Percentiles rank a stretch among this genome's conserved stretches.
These are phyloP conservation scores for Zootermopsis nevadensis DNA, from an alignment of 2,888 invertebrate genomes.

Conservation along the genomic window DNA sequence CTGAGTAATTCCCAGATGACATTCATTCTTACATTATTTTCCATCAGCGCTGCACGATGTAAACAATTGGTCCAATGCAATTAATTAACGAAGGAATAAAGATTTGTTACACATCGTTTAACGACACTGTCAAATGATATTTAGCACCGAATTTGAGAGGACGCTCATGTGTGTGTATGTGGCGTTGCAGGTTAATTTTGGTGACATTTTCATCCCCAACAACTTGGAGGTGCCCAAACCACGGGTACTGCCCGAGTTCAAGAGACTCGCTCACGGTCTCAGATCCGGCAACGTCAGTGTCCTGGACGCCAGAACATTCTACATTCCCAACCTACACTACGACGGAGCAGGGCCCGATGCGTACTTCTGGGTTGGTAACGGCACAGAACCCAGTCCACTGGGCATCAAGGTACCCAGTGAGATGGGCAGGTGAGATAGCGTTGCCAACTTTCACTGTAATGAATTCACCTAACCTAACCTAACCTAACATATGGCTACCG, in stretches of 20 bases:
- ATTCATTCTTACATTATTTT: too few relatives aligned
- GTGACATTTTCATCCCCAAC: constrained; percentile 83
- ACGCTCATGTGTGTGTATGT: too few relatives aligned
- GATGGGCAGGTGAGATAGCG: constrained; percentile 73
- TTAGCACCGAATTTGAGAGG: too few relatives aligned
- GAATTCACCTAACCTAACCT: too few relatives aligned
- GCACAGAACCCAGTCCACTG: constrained; percentile 80
- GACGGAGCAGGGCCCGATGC: constrained; percentile 93
- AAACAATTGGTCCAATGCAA: too few relatives aligned
- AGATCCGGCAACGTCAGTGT: constrained; percentile 92
- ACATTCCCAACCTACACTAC: constrained; percentile 91
- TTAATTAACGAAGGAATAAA: too few relatives aligned
- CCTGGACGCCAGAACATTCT: constrained; percentile 90
- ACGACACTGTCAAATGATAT: too few relatives aligned
- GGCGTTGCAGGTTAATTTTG: constrained; percentile 82
- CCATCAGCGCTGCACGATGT: too few relatives aligned
- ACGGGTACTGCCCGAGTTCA: constrained; percentile 85
- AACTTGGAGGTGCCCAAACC: constrained; percentile 83
- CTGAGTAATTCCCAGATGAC: too few relatives aligned
- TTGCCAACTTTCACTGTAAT: background rate
- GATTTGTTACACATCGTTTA: too few relatives aligned
- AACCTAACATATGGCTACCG: too few relatives aligned
- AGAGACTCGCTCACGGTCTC: constrained; percentile 86
- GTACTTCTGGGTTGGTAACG: constrained; percentile 95
- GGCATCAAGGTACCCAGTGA: constrained; percentile 93